Conservation (phyloP, 1,140 invertebrate genomes). For the Drosophila subobscura region DNA sequence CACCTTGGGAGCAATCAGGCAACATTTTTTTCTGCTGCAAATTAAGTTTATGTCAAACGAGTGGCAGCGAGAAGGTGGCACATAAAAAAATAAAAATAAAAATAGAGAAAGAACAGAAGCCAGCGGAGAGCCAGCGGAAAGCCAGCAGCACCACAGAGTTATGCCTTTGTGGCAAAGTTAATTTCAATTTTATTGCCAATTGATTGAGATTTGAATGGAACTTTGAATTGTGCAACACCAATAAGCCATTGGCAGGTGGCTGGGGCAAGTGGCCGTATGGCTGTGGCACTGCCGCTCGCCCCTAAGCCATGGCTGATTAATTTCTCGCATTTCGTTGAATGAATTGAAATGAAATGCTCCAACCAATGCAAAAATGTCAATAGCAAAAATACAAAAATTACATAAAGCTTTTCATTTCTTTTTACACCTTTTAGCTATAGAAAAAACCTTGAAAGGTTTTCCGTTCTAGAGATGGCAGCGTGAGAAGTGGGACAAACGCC, state of each 20-base stretch:
- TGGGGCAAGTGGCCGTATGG: slow-evolving; percentile 53
- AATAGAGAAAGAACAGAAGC: slow-evolving; percentile 16
- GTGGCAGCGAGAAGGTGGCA: slow-evolving; percentile 12
- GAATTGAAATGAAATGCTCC: slow-evolving; percentile 37
- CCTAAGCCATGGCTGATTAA: slow-evolving; percentile 74
- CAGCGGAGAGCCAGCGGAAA: too few species aligned
- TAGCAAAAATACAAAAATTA: slow-evolving; percentile 60
- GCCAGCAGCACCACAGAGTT: slow-evolving; percentile 29
- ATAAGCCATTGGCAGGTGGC: slow-evolving; percentile 65
- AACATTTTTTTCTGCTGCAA: slow-evolving; percentile 67
- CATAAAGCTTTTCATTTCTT: slow-evolving; percentile 34
- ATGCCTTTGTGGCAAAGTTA: slow-evolving; percentile 77
- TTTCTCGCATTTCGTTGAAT: slow-evolving; percentile 54
- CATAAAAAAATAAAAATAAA: slow-evolving; percentile 18
- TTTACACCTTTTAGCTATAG: slow-evolving; percentile 5
- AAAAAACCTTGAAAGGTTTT: neutral
- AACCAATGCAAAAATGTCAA: slow-evolving; percentile 56
- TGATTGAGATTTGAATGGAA: slow-evolving; percentile 79
- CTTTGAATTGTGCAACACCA: slow-evolving; percentile 44
- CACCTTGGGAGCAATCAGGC: slow-evolving; percentile 52
- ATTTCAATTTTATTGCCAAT: slow-evolving; percentile 81
- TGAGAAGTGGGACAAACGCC: too few species aligned
- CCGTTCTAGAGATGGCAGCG: too few species aligned
- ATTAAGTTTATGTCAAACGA: slow-evolving; percentile 75
- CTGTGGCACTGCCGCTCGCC: slow-evolving; percentile 23